A percentile compares a stretch with the other conserved stretches of the same genome.
Conservation (phyloP, 2,888 invertebrate genomes). For the Drosophila paranaensis region DNA sequence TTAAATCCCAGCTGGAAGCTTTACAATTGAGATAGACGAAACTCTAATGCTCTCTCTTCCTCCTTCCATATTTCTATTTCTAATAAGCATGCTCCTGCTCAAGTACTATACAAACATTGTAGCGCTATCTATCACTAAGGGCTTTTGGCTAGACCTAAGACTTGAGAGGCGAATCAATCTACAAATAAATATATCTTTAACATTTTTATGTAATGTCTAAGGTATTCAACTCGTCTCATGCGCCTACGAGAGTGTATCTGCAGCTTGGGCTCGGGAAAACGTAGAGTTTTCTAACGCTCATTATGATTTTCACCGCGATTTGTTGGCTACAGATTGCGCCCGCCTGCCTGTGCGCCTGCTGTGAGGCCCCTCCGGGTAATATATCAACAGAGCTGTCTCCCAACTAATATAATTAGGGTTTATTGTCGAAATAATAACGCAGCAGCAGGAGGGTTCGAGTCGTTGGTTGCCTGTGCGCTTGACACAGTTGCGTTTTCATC, state of each 20-base stretch:
- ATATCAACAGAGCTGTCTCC: constrained; percentile 65
- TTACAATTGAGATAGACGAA: constrained; percentile 5
- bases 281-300: constrained; percentile 60
- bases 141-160: background rate
- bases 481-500: constrained; percentile 65
- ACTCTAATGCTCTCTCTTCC: constrained; percentile 23
- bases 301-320: constrained; percentile 74
- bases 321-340: constrained; percentile 60
- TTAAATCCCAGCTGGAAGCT: constrained; percentile 42
- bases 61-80: constrained; percentile 10
- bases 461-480: constrained; percentile 40
- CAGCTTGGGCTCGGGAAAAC: background rate
- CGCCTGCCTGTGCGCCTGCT: constrained; percentile 8
- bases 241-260: constrained; percentile 7
- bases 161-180: too few species aligned
- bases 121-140: background rate
- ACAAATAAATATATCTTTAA: too few species aligned
- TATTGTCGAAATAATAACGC: constrained; percentile 64
- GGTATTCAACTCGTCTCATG: too few species aligned
- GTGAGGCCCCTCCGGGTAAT: constrained; percentile 59
- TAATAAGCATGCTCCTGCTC: too few species aligned
- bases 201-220: too few species aligned
- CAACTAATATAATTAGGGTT: constrained; percentile 75
- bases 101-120: background rate
- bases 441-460: constrained; percentile 31